A percentile compares a stretch with the other conserved stretches of the same genome.
Evolutionary conservation across 1,140 invertebrate species (phyloP).

Genomic region (Megathymus violae): DNA sequence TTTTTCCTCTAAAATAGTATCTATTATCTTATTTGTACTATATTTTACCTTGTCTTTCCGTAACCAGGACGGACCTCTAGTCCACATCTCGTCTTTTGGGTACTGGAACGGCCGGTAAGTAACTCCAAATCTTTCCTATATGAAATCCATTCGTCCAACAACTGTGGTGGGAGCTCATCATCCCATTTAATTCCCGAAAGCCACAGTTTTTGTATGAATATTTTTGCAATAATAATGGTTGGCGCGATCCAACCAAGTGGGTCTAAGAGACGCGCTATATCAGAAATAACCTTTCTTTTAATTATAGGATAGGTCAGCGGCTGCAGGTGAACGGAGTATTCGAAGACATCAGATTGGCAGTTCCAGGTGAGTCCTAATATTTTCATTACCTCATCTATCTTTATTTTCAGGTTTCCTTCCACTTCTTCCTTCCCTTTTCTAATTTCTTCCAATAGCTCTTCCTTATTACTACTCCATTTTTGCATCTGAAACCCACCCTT

Average conservation of each 20-base stretch:
- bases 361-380: constrained; percentile 12
- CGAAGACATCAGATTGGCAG: neutral
- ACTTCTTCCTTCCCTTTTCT: neutral
- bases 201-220: too few species aligned
- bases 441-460: neutral
- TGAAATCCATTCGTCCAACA: constrained; percentile 2
- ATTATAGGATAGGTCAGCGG: neutral
- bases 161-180: neutral
- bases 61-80: neutral
- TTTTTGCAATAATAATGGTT: neutral
- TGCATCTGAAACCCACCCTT: constrained; percentile 19
- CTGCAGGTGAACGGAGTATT: neutral
- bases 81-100: neutral
- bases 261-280: neutral
- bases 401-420: neutral
- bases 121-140: neutral
- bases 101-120: neutral
- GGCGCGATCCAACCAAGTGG: neutral
- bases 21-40: neutral
- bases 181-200: neutral
- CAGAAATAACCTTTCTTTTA: neutral
- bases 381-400: neutral
- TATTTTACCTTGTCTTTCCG: neutral
- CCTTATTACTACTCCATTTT: constrained; percentile 22
- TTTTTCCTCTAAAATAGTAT: constrained; percentile 4